Conservation (phyloP, 1,140 invertebrate genomes). For the Plodia interpunctella region DNA sequence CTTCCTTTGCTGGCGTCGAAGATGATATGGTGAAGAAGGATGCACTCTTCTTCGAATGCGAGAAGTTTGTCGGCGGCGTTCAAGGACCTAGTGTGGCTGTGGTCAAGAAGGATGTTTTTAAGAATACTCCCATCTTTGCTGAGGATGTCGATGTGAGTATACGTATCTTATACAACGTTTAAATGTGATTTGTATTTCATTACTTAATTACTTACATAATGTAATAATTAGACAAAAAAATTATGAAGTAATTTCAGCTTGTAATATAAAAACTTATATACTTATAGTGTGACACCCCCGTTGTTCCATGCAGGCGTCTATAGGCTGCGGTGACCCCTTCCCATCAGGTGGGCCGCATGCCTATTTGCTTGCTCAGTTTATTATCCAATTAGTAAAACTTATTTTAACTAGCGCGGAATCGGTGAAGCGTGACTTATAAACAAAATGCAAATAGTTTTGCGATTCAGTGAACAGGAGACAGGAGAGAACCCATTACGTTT, state of each 20-base stretch:
- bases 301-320: no score
- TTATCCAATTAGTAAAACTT: neutral
- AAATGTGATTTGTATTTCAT: neutral
- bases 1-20: slow-evolving; percentile 80
- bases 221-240: no score
- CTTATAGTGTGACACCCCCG: no score
- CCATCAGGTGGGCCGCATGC: no score
- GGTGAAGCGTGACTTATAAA: no score
- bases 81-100: slow-evolving; percentile 86
- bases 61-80: slow-evolving; percentile 94
- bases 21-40: slow-evolving; percentile 89
- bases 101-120: slow-evolving; percentile 76
- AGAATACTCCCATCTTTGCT: slow-evolving; percentile 59
- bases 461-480: neutral
- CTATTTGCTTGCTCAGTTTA: no score
- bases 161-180: neutral
- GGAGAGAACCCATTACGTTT: no score
- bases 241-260: no score
- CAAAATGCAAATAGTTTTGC: no score
- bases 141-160: slow-evolving; percentile 70
- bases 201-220: neutral
- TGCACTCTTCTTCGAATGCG: slow-evolving; percentile 93
- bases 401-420: no score
- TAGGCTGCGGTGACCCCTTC: no score
- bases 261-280: no score